A percentile compares a stretch with the other conserved stretches of the same genome.
These are phyloP conservation scores for Brenthis hecate DNA, from an alignment of 2,888 invertebrate species.

Conservation along the genomic window DNA sequence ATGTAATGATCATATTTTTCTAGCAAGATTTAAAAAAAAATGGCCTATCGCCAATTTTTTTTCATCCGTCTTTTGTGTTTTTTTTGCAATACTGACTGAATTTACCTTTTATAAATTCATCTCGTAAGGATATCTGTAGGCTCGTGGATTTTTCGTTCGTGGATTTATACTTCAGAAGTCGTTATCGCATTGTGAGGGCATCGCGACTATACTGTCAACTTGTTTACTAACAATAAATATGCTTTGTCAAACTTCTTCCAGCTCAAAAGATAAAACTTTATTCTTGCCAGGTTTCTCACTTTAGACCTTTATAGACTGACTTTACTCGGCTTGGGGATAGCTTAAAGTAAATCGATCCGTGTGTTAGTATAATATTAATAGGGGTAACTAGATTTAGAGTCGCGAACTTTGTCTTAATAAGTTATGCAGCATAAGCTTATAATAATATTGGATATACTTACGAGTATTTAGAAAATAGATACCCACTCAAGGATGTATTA, in stretches of 20 bases:
- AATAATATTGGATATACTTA: not conserved
- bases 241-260: slow-evolving; percentile 68
- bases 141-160: slow-evolving; percentile 34
- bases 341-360: slow-evolving; percentile 41
- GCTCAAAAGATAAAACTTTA: slow-evolving; percentile 56
- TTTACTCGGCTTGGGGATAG: slow-evolving; percentile 37
- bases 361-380: slow-evolving; percentile 35
- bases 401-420: slow-evolving; percentile 16
- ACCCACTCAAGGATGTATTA: not conserved
- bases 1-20: too few relatives aligned
- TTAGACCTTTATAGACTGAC: slow-evolving; percentile 48
- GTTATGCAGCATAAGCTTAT: slow-evolving; percentile 7
- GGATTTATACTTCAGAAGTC: slow-evolving; percentile 61
- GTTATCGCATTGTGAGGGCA: slow-evolving; percentile 63
- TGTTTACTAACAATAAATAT: slow-evolving; percentile 70
- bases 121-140: not conserved
- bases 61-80: too few relatives aligned
- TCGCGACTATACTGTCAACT: slow-evolving; percentile 49
- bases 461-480: not conserved
- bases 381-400: slow-evolving; percentile 22
- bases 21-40: too few relatives aligned
- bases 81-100: too few relatives aligned
- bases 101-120: too few relatives aligned
- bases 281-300: slow-evolving; percentile 48
- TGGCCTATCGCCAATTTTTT: too few relatives aligned